Evolutionary conservation across 2,888 invertebrate genomes (phyloP).

Genomic region (Athetis lepigone): DNA sequence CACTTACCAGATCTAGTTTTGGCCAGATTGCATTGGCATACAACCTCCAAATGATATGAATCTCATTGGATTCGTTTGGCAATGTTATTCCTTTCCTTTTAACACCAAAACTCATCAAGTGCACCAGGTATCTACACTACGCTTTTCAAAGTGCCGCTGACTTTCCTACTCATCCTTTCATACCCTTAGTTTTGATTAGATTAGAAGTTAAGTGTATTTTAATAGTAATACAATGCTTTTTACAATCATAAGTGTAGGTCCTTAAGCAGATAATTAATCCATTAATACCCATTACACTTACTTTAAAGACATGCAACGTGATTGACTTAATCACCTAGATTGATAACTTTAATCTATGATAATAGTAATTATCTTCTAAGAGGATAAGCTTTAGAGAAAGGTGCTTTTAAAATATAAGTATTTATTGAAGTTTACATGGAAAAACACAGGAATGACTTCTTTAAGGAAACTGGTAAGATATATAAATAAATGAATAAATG

Average conservation of each 20-base stretch:
- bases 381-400: slow-evolving; percentile 20
- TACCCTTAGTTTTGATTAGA: slow-evolving; percentile 17
- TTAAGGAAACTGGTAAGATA: no score
- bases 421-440: slow-evolving; percentile 3
- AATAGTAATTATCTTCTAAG: slow-evolving; percentile 9
- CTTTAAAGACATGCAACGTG: slow-evolving; percentile 4
- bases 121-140: background rate
- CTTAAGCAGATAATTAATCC: slow-evolving; percentile 17
- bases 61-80: no score
- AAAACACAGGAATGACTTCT: background rate
- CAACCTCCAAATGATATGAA: no score
- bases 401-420: slow-evolving; percentile 8
- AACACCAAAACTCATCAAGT: slow-evolving; percentile 6
- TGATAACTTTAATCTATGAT: slow-evolving; percentile 32
- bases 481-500: no score
- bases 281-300: slow-evolving; percentile 16
- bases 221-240: slow-evolving; percentile 32
- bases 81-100: slow-evolving; percentile 1
- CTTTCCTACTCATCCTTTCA: slow-evolving; percentile 27
- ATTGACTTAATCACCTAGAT: slow-evolving; percentile 8
- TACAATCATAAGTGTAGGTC: slow-evolving; percentile 2
- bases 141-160: slow-evolving; percentile 15
- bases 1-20: no score
- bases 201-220: no score
- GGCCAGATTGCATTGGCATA: no score